Evolutionary conservation across 2,888 invertebrate species (phyloP).

Genomic region (Scaptomyza reducta): DNA sequence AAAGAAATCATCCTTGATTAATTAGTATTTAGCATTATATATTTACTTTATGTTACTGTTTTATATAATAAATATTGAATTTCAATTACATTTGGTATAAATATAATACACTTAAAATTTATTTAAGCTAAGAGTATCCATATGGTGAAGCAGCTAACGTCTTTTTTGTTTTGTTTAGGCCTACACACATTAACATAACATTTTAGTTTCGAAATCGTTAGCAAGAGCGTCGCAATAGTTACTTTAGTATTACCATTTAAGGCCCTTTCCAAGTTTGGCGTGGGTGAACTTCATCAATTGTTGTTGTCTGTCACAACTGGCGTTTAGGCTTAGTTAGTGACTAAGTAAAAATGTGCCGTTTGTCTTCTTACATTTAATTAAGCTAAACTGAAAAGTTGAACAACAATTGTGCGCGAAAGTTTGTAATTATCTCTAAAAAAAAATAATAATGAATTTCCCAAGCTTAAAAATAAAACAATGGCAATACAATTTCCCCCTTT

Average conservation of each 20-base stretch:
- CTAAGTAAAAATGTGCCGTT: conserved; percentile 9
- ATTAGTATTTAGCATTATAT: not conserved
- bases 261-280: conserved; percentile 23
- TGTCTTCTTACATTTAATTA: conserved; percentile 21
- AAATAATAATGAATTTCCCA: conserved; percentile 27
- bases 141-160: not conserved
- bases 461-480: conserved; percentile 25
- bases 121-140: not conserved
- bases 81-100: too few relatives aligned
- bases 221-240: conserved; percentile 14
- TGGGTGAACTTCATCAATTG: conserved; percentile 16
- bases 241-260: conserved; percentile 2
- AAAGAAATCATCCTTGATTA: not conserved
- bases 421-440: conserved; percentile 19
- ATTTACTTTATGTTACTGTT: not conserved
- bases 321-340: conserved; percentile 23
- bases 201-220: conserved; percentile 14
- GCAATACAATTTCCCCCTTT: conserved; percentile 4
- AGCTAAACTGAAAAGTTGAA: conserved; percentile 31
- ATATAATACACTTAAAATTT: not conserved
- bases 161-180: not conserved
- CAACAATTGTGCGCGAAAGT: conserved; percentile 34
- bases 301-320: conserved; percentile 6
- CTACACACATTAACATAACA: conserved; percentile 31
- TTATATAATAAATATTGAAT: too few relatives aligned